Base-by-base conservation (phyloP, 2,797 vertebrate species). In the Acanthurus leucopareius region DNA sequence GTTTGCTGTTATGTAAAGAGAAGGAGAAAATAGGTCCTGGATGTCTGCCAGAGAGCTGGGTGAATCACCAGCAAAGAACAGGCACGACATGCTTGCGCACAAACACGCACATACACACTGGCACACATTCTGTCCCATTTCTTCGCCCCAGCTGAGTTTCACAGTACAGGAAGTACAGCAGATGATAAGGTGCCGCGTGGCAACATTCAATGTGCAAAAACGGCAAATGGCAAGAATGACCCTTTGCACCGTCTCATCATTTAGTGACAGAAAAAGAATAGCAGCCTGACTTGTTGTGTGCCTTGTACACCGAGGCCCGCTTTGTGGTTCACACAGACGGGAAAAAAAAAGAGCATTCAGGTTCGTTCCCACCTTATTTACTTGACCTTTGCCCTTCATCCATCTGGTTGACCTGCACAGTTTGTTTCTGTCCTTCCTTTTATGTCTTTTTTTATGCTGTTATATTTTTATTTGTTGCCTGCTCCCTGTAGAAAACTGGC, bases 11-110 rank as follows among this genome's bases (percentile, higher is more conserved):
- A 95, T 92, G 93, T 95, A 95, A 96, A 94, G 87, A 94, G 92
- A 93, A 92, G 91, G 91, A 94, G 92, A 93, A 95, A 95, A 95
- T 93, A 94, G 93, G 89, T 89, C 87, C 86, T 96, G 94, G 94
- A 91, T 44, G 25, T 54, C 82, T 94, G 93, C 95, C 95, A 95
- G 90, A 79, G 87, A 93, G 80, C 88, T 86, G 86, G 81, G 76
- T 93, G 94, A 95, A 91, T 95, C 94, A 95, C 92, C 84, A 77
- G 89, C 85, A 87, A 86, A 79, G 86, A 89, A 88, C 89, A 90
- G 80, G 84, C 90, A 88, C 86, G 62, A 90, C 88, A 89, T 89
- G 84, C 88, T 70, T 75, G 71, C 67, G 57, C 69, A 69, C 78
- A 72, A 52, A 86, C 82, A 68, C 77, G 73, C 65, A 53, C 49